Conservation (phyloP, 2,113 vertebrate species). For the Chloroceryle aenea region DNA sequence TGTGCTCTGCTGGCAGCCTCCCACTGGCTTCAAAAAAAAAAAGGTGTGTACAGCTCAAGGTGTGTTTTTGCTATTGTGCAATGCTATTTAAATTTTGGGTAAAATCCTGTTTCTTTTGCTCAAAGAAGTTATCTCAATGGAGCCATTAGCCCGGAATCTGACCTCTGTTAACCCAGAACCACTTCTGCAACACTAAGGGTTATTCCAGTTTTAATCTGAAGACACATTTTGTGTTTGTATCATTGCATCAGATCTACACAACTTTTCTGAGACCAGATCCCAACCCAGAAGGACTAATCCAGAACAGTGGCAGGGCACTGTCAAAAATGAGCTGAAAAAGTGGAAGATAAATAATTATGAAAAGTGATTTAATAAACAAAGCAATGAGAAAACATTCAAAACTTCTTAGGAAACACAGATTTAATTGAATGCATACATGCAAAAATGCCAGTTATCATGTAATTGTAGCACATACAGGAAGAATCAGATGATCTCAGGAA, state of each 20-base stretch:
- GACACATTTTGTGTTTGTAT: not conserved
- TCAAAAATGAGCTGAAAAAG: not conserved
- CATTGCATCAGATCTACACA: not conserved
- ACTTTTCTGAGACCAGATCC: not conserved
- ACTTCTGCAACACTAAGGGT: not conserved
- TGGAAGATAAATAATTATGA: not conserved
- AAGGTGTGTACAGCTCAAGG: not conserved
- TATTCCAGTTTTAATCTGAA: not conserved
- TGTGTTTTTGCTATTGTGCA: not conserved
- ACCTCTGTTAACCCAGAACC: not conserved
- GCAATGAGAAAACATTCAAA: not conserved
- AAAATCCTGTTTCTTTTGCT: not conserved
- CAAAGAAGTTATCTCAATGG: not conserved
- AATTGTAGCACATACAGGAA: not conserved
- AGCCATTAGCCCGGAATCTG: not conserved
- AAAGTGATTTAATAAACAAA: not conserved
- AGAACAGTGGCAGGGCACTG: slow-evolving; percentile 10
- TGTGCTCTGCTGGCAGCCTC: not conserved
- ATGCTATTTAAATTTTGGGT: not conserved
- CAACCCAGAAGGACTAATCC: not conserved
- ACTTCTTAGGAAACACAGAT: not conserved
- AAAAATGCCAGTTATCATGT: not conserved
- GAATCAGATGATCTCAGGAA: not conserved
- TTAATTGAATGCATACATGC: not conserved
- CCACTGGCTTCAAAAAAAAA: not conserved